Evolutionary conservation across 2,888 invertebrate species (phyloP).

Genomic region (Philaethria dido): DNA sequence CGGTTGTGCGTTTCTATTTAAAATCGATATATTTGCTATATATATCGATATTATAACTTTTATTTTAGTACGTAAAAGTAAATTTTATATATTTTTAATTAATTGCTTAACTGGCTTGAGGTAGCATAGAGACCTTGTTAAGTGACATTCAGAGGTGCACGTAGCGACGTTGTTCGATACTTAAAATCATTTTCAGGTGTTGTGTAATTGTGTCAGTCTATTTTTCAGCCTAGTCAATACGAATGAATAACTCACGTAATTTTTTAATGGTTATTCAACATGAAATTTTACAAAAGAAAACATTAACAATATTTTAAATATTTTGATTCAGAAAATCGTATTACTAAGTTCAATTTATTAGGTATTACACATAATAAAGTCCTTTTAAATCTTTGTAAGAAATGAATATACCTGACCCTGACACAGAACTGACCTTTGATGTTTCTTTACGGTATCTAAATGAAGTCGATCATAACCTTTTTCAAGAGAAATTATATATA

Average conservation of each 20-base stretch:
- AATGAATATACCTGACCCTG: slow-evolving; percentile 8
- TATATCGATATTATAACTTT: neutral
- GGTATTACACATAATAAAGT: neutral
- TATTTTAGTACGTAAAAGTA: neutral
- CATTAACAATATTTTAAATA: no score
- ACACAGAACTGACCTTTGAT: slow-evolving; percentile 17
- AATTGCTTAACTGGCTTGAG: neutral
- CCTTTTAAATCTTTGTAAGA: neutral
- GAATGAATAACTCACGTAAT: neutral
- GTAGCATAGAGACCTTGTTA: slow-evolving; percentile 9
- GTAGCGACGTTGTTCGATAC: neutral
- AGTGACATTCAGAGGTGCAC: slow-evolving; percentile 3
- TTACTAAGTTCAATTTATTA: neutral
- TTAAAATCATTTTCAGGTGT: neutral
- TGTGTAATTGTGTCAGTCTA: neutral
- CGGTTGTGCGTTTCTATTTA: slow-evolving; percentile 47
- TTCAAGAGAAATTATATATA: neutral
- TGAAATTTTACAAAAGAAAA: no score
- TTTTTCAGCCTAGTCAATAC: neutral
- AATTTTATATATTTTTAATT: slow-evolving; percentile 1
- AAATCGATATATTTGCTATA: slow-evolving; percentile 8
- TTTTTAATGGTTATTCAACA: no score
- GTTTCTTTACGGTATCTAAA: slow-evolving; percentile 6
- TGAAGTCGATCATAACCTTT: neutral
- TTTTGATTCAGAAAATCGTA: neutral